Conservation (phyloP, 2,113 vertebrate species). For the Atlantisia rogersi region DNA sequence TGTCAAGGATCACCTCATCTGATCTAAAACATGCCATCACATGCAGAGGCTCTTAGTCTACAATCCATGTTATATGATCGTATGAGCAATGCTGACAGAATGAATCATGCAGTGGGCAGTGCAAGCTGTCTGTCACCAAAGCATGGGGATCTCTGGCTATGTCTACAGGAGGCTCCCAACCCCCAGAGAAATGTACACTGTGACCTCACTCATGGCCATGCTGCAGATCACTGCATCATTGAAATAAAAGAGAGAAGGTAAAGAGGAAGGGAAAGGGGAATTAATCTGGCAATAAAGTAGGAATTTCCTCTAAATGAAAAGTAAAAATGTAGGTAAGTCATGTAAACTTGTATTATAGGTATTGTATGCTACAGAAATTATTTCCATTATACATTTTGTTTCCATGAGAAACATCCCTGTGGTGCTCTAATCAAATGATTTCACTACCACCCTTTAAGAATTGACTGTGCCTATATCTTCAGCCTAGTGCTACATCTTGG, state of each 20-base stretch:
- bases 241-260: neutral
- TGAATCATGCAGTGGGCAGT: neutral
- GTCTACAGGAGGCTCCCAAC: neutral
- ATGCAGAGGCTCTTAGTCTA: fast-evolving
- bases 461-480: neutral
- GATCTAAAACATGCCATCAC: neutral
- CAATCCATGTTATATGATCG: fast-evolving
- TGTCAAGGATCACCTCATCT: neutral
- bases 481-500: neutral
- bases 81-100: neutral
- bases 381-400: neutral
- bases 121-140: neutral
- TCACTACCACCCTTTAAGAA: neutral
- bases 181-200: neutral
- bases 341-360: neutral
- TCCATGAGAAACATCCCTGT: neutral
- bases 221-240: neutral
- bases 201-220: fast-evolving
- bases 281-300: neutral
- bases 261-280: neutral
- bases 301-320: neutral
- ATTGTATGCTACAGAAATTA: neutral
- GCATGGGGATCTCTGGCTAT: neutral
- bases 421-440: neutral
- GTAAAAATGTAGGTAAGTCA: neutral